These are phyloP conservation scores for Cephalopachus bancanus DNA, from an alignment of 2,797 vertebrate species.

Conservation along the genomic window DNA sequence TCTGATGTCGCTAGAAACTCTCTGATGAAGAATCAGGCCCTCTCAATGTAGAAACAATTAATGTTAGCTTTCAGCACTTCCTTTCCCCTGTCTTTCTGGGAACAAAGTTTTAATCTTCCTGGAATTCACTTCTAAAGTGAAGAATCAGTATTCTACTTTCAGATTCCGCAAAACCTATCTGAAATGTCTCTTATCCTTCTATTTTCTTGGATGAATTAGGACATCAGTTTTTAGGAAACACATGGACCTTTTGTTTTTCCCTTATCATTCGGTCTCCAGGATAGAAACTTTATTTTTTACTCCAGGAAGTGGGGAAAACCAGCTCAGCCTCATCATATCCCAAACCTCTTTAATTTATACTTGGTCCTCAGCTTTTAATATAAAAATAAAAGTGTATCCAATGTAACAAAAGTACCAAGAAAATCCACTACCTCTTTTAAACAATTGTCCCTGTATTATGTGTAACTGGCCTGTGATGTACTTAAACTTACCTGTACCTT, in stretches of 20 bases:
- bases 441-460: not conserved
- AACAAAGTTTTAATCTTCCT: not conserved
- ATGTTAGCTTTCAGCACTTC: not conserved
- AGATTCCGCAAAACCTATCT: not conserved
- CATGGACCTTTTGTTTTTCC: accelerated
- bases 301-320: not conserved
- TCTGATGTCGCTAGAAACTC: not conserved
- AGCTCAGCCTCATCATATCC: not conserved
- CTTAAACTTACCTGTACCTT: not conserved
- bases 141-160: not conserved
- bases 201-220: not conserved
- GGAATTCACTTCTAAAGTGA: not conserved
- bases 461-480: not conserved
- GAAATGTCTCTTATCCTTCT: not conserved
- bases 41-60: not conserved
- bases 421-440: not conserved
- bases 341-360: not conserved
- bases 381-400: not conserved
- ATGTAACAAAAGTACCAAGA: not conserved
- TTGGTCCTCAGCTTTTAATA: not conserved
- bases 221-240: not conserved
- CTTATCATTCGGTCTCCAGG: not conserved
- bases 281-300: not conserved
- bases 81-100: not conserved
- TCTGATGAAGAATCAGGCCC: not conserved